Evolutionary conservation across 2,888 invertebrate genomes (phyloP).

Genomic region (Apeira syringaria): DNA sequence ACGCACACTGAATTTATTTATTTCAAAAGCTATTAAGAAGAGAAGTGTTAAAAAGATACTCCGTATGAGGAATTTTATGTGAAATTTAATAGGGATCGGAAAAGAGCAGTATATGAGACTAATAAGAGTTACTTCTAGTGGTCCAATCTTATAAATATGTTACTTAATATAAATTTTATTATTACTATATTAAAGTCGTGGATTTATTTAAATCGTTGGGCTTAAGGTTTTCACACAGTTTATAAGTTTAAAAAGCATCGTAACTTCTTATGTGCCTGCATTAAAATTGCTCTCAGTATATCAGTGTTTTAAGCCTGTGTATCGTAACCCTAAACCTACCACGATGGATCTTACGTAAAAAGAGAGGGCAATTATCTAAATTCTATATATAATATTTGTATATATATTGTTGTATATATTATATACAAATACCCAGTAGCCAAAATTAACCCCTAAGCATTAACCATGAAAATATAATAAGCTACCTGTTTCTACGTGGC

Average conservation of each 20-base stretch:
- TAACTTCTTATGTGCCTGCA: too few species aligned
- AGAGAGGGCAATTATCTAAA: too few species aligned
- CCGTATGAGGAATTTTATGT: constrained; percentile 12
- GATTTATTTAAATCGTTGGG: background rate
- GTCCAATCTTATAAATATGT: background rate
- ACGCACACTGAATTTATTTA: background rate
- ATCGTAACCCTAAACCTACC: too few species aligned
- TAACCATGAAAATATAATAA: constrained; percentile 15
- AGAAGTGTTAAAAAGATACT: constrained; percentile 18
- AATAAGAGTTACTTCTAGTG: constrained; percentile 1
- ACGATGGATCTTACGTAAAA: too few species aligned
- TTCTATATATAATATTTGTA: too few species aligned
- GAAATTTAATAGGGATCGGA: constrained; percentile 2
- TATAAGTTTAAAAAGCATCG: too few species aligned
- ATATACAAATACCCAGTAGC: background rate
- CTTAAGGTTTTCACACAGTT: background rate
- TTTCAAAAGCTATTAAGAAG: constrained; percentile 11
- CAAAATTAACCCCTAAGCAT: background rate
- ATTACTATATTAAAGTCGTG: background rate
- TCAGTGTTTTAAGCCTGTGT: too few species aligned
- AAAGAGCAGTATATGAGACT: background rate
- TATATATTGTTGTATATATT: too few species aligned
- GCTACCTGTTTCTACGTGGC: constrained; percentile 6
- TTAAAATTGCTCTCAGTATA: too few species aligned
- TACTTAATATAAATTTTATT: background rate